Conservation (phyloP, 2,797 vertebrate genomes). For the Heterohyrax brucei region DNA sequence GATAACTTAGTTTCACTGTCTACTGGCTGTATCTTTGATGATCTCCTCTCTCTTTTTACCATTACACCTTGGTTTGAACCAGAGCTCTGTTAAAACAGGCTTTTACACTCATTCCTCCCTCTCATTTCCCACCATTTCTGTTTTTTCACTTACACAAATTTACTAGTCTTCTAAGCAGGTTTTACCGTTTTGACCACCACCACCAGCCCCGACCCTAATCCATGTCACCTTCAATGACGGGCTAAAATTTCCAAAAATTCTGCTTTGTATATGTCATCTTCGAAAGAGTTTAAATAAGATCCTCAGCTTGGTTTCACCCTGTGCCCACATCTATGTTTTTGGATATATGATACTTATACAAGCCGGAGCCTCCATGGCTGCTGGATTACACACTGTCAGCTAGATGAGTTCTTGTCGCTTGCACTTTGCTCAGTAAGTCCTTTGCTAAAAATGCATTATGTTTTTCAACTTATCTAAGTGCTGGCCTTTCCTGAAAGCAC, state of each 20-base stretch:
- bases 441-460: neutral
- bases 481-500: neutral
- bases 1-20: neutral
- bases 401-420: neutral
- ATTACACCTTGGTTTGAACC: neutral
- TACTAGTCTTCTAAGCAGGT: neutral
- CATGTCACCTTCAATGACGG: neutral
- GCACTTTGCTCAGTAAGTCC: neutral
- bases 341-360: neutral
- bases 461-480: neutral
- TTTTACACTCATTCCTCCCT: neutral
- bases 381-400: rapidly evolving
- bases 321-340: neutral
- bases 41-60: neutral
- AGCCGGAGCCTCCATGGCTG: neutral
- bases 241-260: neutral
- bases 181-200: neutral
- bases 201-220: no score
- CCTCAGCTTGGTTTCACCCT: neutral
- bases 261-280: neutral
- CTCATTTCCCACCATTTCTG: neutral
- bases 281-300: neutral
- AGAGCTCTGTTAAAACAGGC: neutral
- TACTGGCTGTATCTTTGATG: neutral
- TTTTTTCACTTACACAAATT: neutral